Conservation (phyloP, 2,797 vertebrate genomes). For the Falco naumanni region DNA sequence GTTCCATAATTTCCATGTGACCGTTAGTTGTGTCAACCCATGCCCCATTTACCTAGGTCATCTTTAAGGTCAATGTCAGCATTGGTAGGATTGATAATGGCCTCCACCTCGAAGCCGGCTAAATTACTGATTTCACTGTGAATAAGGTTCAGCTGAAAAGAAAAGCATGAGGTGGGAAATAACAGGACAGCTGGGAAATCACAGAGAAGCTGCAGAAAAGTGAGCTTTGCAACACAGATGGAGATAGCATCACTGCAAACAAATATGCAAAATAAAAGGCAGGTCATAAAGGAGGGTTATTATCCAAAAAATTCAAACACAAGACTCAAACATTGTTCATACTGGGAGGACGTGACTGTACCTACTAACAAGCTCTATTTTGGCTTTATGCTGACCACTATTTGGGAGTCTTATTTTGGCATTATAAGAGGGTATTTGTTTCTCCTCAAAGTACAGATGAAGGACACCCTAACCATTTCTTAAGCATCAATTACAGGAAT, state of each 20-base stretch:
- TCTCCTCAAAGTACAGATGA: background rate
- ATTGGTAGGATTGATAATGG: constrained; percentile 99
- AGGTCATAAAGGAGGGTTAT: constrained; percentile 51
- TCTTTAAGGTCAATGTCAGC: constrained; percentile 99
- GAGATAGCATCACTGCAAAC: constrained; percentile 73
- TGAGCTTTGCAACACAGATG: constrained; percentile 76
- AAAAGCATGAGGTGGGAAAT: constrained; percentile 87
- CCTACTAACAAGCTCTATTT: background rate
- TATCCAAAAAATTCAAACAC: constrained; percentile 47
- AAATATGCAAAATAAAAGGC: constrained; percentile 73
- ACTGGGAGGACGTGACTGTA: background rate
- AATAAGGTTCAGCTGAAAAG: constrained; percentile 98
- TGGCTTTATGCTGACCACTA: background rate
- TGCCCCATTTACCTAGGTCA: constrained; percentile 95
- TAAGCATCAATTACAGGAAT: background rate
- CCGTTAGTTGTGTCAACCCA: constrained; percentile 81
- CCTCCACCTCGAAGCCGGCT: constrained; percentile 99
- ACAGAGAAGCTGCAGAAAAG: constrained; percentile 79
- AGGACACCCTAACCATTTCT: background rate
- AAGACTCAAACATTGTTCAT: constrained; percentile 67
- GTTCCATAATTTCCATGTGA: constrained; percentile 83
- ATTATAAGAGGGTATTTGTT: background rate
- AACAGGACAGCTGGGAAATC: constrained; percentile 89
- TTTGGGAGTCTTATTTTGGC: background rate
- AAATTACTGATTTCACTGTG: constrained; percentile 99